Evolutionary conservation across 2,113 vertebrate genomes (phyloP).

Genomic region (Epinephelus lanceolatus): DNA sequence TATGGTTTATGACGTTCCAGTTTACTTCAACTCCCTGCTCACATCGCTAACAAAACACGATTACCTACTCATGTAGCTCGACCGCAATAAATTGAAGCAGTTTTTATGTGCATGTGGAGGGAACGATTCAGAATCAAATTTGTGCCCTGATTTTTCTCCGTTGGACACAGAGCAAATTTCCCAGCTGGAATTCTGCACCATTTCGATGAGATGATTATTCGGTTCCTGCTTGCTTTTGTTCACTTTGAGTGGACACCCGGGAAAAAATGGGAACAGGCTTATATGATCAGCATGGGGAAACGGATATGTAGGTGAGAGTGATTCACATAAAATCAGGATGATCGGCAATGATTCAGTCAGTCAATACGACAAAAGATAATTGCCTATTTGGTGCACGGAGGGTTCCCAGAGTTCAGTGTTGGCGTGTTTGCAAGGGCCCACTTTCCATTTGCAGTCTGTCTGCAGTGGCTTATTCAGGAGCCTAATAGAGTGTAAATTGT

Average conservation of each 20-base stretch:
- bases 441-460: constrained; percentile 42
- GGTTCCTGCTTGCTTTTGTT: constrained; percentile 37
- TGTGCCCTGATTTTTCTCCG: not conserved
- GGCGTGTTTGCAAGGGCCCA: constrained; percentile 12
- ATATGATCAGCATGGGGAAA: not conserved
- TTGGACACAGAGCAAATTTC: constrained; percentile 9
- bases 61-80: constrained; percentile 28
- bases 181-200: constrained; percentile 39
- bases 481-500: constrained; percentile 51
- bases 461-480: constrained; percentile 29
- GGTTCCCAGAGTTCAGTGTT: constrained; percentile 34
- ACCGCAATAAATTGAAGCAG: constrained; percentile 2
- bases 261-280: constrained; percentile 1
- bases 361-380: constrained; percentile 51
- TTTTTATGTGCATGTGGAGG: constrained; percentile 22
- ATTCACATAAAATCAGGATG: constrained; percentile 32
- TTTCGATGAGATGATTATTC: constrained; percentile 46
- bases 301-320: constrained; percentile 5
- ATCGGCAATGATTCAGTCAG: constrained; percentile 37
- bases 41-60: constrained; percentile 38
- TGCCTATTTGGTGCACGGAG: constrained; percentile 34
- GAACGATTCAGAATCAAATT: constrained; percentile 35
- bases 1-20: constrained; percentile 21
- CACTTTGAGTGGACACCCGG: constrained; percentile 25
- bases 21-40: constrained; percentile 30